Conservation (phyloP, 1,140 invertebrate genomes). For the Lasioglossum baleicum region DNA sequence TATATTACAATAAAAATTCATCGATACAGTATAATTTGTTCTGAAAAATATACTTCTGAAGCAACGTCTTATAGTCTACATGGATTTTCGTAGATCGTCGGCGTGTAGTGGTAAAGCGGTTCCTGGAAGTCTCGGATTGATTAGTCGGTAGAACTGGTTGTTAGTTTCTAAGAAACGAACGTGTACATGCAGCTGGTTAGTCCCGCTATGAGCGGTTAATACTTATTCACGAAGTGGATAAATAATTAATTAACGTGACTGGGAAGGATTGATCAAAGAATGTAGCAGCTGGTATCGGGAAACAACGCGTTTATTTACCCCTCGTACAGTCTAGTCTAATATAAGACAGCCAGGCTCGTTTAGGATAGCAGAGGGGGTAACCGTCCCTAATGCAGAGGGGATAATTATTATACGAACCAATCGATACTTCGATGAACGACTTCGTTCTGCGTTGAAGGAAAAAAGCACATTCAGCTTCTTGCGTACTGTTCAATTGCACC, state of each 20-base stretch:
- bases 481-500: slow-evolving; percentile 2
- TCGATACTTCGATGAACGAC: slow-evolving; percentile 74
- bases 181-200: slow-evolving; percentile 4
- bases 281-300: slow-evolving; percentile 47
- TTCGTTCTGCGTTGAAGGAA: slow-evolving; percentile 54
- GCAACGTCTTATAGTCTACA: no score
- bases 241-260: slow-evolving; percentile 63
- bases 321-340: slow-evolving; percentile 57
- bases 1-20: no score
- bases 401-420: slow-evolving; percentile 77
- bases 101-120: slow-evolving; percentile 8
- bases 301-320: slow-evolving; percentile 19
- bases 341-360: slow-evolving; percentile 57
- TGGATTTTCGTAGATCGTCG: not conserved
- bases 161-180: slow-evolving; percentile 42
- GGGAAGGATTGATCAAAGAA: slow-evolving; percentile 50
- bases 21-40: no score
- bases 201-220: slow-evolving; percentile 45
- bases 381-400: slow-evolving; percentile 72
- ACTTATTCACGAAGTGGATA: slow-evolving; percentile 58
- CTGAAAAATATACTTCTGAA: no score
- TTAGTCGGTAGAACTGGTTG: slow-evolving; percentile 46
- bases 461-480: slow-evolving; percentile 31
- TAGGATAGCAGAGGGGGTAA: slow-evolving; percentile 58
- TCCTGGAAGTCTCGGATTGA: slow-evolving; percentile 50